Evolutionary conservation across 2,797 vertebrate species (phyloP).

Genomic region (Pogoniulus pusillus): DNA sequence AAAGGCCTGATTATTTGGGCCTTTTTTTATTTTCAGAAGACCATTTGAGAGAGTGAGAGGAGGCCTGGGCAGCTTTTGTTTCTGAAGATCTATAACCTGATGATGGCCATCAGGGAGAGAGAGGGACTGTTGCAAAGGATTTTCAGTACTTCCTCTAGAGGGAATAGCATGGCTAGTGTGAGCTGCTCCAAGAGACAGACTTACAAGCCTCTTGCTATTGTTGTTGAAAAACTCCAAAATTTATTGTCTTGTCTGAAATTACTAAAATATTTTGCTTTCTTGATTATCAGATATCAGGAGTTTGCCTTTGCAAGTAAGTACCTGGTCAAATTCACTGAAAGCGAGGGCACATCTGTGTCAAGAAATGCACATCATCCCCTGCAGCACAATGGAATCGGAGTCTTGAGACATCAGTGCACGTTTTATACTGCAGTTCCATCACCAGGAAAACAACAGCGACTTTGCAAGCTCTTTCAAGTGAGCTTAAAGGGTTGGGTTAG

Average conservation of each 20-base stretch:
- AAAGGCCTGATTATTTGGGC: background rate
- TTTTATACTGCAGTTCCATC: background rate
- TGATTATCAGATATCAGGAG: background rate
- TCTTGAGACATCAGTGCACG: background rate
- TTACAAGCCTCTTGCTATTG: background rate
- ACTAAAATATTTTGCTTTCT: background rate
- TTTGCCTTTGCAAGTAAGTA: background rate
- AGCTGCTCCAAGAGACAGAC: background rate
- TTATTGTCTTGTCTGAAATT: conserved; percentile 16
- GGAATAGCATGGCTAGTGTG: background rate
- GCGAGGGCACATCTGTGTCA: rapidly evolving
- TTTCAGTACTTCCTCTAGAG: conserved; percentile 43
- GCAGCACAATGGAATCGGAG: rapidly evolving
- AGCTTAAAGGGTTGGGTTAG: conserved; percentile 5
- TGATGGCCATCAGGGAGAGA: conserved; percentile 12
- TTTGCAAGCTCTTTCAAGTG: background rate
- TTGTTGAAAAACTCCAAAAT: conserved; percentile 39
- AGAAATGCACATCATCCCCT: background rate
- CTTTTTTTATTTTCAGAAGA: background rate
- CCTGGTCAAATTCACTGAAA: background rate
- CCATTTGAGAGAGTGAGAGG: background rate
- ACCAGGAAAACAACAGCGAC: background rate
- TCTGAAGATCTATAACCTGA: conserved; percentile 41
- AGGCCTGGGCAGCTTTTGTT: conserved; percentile 37
- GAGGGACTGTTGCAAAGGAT: background rate